phyloP scores from a whole-genome alignment of 2,797 vertebrate genomes.

The Pyrrhura leucotis region DNA sequence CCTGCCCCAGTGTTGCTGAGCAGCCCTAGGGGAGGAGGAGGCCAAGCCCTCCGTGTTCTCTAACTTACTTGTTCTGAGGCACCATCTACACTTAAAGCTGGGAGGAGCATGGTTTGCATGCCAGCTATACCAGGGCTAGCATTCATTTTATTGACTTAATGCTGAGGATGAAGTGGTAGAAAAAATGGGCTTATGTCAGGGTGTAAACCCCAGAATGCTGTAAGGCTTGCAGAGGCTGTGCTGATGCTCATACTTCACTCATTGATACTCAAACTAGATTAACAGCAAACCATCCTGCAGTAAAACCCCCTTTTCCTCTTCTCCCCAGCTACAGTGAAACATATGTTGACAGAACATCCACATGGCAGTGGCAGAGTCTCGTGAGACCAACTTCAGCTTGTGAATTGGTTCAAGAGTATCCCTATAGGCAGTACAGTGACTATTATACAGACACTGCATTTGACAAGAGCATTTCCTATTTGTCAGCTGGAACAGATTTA shows the following conservation, averaged over 20 bases:
- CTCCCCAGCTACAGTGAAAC: not conserved
- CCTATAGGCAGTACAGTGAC: not conserved
- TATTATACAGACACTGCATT: fast-evolving
- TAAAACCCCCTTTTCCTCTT: not conserved
- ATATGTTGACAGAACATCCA: not conserved
- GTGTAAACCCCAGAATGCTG: fast-evolving
- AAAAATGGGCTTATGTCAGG: not conserved
- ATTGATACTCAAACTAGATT: not conserved
- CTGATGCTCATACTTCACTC: not conserved
- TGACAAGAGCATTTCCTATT: not conserved
- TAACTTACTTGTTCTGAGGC: not conserved
- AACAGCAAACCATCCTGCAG: not conserved
- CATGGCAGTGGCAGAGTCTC: not conserved
- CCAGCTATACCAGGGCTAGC: not conserved
- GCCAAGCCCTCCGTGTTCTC: not conserved
- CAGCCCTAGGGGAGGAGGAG: not conserved
- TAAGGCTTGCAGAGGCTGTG: not conserved
- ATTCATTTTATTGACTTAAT: not conserved
- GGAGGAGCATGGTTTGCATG: not conserved
- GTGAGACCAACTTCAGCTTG: not conserved
- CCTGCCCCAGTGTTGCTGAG: not conserved
- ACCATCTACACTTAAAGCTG: not conserved
- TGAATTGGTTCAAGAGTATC: not conserved
- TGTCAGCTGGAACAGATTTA: not conserved
- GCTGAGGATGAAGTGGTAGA: not conserved